These are phyloP conservation scores for Apis cerana DNA, from an alignment of 1,140 invertebrate genomes.

Conservation along the genomic window DNA sequence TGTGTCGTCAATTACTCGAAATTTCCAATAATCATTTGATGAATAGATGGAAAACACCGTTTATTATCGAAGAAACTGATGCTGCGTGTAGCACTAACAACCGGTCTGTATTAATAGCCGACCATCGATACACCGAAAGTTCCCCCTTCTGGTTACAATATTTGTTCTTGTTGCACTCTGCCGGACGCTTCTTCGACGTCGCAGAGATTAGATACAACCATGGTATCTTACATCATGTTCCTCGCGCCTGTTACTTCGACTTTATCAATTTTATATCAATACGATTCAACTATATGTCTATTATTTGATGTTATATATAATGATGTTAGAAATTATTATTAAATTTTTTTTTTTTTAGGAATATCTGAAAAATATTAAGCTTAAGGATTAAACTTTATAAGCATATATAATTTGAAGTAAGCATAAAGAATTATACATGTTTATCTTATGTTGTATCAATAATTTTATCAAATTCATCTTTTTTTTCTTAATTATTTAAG, in stretches of 20 bases:
- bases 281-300: not conserved
- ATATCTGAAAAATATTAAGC: too few species aligned
- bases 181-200: slow-evolving; percentile 13
- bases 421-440: too few species aligned
- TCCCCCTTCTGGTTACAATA: slow-evolving; percentile 53
- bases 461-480: not conserved
- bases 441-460: not conserved
- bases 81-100: slow-evolving; percentile 48
- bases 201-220: slow-evolving; percentile 61
- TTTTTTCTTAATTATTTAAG: not conserved
- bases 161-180: slow-evolving; percentile 51
- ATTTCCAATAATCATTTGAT: too few species aligned
- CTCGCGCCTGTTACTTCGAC: slow-evolving; percentile 32
- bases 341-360: too few species aligned
- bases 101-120: slow-evolving; percentile 53
- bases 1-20: not conserved
- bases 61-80: slow-evolving; percentile 45
- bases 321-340: too few species aligned
- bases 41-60: slow-evolving; percentile 23
- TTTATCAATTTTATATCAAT: not conserved
- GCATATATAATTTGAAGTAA: too few species aligned
- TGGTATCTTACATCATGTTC: slow-evolving; percentile 45
- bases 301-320: too few species aligned
- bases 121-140: slow-evolving; percentile 56
- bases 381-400: too few species aligned